phyloP scores from a whole-genome alignment of 2,113 vertebrate genomes.

The Plecotus auritus region DNA sequence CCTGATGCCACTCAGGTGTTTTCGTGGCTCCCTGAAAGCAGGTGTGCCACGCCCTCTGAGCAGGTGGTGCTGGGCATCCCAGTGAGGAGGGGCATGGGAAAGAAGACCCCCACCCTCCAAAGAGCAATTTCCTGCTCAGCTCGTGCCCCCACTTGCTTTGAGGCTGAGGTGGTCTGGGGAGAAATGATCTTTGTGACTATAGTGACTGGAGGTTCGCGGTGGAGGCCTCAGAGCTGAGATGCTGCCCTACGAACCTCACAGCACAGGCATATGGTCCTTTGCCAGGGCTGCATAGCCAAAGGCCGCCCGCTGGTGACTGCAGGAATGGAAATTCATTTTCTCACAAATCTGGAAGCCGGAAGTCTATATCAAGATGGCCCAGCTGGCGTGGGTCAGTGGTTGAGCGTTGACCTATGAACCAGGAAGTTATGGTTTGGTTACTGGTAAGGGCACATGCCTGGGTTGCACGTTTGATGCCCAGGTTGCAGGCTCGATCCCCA shows the following conservation, averaged over 20 bases:
- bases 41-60: background rate
- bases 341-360: background rate
- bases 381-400: no score
- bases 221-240: background rate
- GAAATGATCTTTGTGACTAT: background rate
- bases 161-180: background rate
- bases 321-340: background rate
- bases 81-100: background rate
- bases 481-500: no score
- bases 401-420: no score
- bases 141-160: background rate
- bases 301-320: no score
- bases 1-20: background rate
- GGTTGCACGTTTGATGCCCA: no score
- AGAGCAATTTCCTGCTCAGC: background rate
- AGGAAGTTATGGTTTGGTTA: no score
- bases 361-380: background rate
- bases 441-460: no score
- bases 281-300: background rate
- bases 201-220: background rate
- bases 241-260: background rate
- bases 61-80: constrained; percentile 34
- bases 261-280: accelerated
- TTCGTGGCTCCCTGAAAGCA: constrained; percentile 17
- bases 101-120: background rate